Base-by-base conservation (phyloP, 2,888 invertebrate species). In the Acheta domesticus region DNA sequence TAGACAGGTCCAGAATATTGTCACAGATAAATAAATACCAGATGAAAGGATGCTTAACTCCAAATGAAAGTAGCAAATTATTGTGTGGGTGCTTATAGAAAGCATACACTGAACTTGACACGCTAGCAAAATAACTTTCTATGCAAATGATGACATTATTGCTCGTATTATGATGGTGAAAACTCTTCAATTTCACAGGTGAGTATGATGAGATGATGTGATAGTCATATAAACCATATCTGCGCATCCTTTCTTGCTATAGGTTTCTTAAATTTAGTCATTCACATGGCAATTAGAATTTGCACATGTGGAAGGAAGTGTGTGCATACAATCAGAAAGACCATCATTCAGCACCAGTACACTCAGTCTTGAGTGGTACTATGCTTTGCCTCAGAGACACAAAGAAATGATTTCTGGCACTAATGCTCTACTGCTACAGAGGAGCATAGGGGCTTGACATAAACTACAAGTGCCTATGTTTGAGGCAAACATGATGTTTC, bases 1-100 rank as follows among this genome's bases (percentile, higher is more conserved):
- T 62, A 62, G 62, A 62, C 62, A 62, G 62, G 62, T 62, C 62
- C 62, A 62, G 62, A 62, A 62, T 62, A 62, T 62, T 62, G 62
- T 16, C n/a, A 19, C 62, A 19, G 14, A 62, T 62, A 62, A 62
- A 62, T 62, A 19, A 14, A 62, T 62, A 62, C 62, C 36, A 62
- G 14, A 8, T 62, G 62, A 62, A 62, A 36, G 14, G n/a, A 62
- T 62, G 62, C 62, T 62, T 19, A n/a, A 62, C 62, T 19, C n/a
- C n/a, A 62, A 16, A 62, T 5, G 5, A 62, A 62, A 62, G 12
- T 62, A 19, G 62, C 62, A 62, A 62, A 62, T n/a, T 19, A 62
- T 62, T 62, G 62, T 62, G 62, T 19, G 36, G 62, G 62, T 62
- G 62, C 62, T 62, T 62, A 62, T 11, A 12, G 62, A 62, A 62